phyloP scores from a whole-genome alignment of 2,888 invertebrate species.

The Stenurella melanura region DNA sequence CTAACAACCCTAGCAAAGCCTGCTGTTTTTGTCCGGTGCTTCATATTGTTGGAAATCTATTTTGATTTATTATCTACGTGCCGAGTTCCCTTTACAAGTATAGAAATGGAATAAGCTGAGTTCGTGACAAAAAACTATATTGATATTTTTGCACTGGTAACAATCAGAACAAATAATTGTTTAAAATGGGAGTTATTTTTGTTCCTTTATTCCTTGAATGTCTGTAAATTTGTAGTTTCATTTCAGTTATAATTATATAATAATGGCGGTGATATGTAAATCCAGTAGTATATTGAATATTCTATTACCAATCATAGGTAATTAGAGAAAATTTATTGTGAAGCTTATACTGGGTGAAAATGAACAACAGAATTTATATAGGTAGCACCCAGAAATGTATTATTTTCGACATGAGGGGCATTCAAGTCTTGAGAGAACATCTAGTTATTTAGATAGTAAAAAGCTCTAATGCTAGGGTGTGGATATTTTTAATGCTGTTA shows the following conservation, averaged over 20 bases:
- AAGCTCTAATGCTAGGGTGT: no score
- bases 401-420: no score
- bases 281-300: neutral
- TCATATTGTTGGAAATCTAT: neutral
- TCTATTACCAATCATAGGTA: no score
- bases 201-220: neutral
- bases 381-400: no score
- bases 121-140: conserved; percentile 1
- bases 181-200: neutral
- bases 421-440: no score
- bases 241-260: neutral
- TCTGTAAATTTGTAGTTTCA: neutral
- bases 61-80: conserved; percentile 17
- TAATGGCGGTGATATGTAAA: neutral
- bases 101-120: neutral
- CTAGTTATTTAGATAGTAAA: no score
- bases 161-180: neutral
- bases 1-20: conserved; percentile 8
- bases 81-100: neutral
- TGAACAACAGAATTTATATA: no score
- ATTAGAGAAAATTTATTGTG: no score
- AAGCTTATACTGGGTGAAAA: no score
- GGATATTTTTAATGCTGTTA: no score
- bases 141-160: neutral
- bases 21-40: neutral